Evolutionary conservation across 2,797 vertebrate species (phyloP).

Genomic region (Pogonophryne albipinna): DNA sequence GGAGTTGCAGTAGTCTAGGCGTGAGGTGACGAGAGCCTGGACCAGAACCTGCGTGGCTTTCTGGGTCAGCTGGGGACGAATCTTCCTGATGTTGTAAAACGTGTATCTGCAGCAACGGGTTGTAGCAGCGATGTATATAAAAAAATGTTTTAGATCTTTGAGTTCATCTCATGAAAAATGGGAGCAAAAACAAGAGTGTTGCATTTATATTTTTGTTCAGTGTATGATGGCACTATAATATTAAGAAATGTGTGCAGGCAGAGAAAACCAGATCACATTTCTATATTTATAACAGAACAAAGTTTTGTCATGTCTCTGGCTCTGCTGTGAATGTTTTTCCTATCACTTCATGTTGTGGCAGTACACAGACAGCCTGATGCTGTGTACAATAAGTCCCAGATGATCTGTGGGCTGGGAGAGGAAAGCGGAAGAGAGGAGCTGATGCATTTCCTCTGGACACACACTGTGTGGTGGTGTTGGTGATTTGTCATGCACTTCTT

Average conservation of each 20-base stretch:
- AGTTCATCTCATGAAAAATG: no score
- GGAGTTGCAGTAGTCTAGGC: no score
- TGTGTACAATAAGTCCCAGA: conserved; percentile 65
- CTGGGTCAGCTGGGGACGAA: no score
- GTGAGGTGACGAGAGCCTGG: no score
- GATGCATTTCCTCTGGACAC: conserved; percentile 74
- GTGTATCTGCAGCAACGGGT: no score
- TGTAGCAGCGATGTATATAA: no score
- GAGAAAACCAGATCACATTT: conserved; percentile 29
- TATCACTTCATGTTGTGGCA: conserved; percentile 47
- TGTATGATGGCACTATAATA: not conserved
- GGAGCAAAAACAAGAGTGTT: no score
- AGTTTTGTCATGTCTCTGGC: conserved; percentile 30
- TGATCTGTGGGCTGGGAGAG: conserved; percentile 60
- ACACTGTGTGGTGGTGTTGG: conserved; percentile 45
- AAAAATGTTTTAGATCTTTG: no score
- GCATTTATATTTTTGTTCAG: no score
- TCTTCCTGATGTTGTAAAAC: no score
- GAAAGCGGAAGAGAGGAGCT: conserved; percentile 68
- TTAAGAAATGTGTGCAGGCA: conserved; percentile 5
- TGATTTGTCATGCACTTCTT: conserved; percentile 60
- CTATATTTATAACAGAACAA: conserved; percentile 39
- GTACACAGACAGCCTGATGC: conserved; percentile 44
- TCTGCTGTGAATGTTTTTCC: conserved; percentile 43
- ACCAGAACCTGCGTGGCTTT: no score